A percentile compares a stretch with the other conserved stretches of the same genome.
Evolutionary conservation across 2,888 invertebrate genomes (phyloP).

Genomic region (Ypsolopha scabrella): DNA sequence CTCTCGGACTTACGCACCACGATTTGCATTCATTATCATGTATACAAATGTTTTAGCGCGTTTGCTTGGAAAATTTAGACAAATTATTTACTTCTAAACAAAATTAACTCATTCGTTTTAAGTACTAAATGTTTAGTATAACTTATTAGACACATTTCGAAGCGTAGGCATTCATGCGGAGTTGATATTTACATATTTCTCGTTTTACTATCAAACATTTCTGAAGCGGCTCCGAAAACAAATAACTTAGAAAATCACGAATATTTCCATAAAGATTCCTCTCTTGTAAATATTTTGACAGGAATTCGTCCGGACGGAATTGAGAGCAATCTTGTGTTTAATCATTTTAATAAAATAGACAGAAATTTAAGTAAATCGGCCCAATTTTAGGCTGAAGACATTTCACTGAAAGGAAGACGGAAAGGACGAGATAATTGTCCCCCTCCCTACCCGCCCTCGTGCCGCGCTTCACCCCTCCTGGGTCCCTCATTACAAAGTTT

Average conservation of each 20-base stretch:
- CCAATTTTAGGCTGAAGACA: background rate
- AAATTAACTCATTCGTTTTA: too few species aligned
- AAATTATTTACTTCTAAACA: background rate
- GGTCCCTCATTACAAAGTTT: conserved; percentile 51
- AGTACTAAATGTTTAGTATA: too few species aligned
- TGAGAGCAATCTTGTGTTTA: background rate
- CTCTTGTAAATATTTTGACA: background rate
- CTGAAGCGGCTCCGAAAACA: too few species aligned
- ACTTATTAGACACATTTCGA: too few species aligned
- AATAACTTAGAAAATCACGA: too few species aligned
- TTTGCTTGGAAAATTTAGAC: background rate
- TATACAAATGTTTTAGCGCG: background rate
- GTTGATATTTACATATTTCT: too few species aligned
- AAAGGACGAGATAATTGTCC: conserved; percentile 64
- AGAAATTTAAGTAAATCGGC: background rate
- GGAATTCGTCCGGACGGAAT: background rate
- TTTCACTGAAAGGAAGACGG: conserved; percentile 35
- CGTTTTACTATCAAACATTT: too few species aligned
- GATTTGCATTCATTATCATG: conserved; percentile 8
- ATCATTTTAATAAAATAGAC: conserved; percentile 1
- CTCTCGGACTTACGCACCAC: conserved; percentile 5
- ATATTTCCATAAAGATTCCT: background rate
- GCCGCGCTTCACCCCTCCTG: conserved; percentile 15
- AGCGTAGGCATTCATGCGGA: too few species aligned
- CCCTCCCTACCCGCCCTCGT: conserved; percentile 21